Evolutionary conservation across 2,113 vertebrate species (phyloP).

Genomic region (Indicator indicator): DNA sequence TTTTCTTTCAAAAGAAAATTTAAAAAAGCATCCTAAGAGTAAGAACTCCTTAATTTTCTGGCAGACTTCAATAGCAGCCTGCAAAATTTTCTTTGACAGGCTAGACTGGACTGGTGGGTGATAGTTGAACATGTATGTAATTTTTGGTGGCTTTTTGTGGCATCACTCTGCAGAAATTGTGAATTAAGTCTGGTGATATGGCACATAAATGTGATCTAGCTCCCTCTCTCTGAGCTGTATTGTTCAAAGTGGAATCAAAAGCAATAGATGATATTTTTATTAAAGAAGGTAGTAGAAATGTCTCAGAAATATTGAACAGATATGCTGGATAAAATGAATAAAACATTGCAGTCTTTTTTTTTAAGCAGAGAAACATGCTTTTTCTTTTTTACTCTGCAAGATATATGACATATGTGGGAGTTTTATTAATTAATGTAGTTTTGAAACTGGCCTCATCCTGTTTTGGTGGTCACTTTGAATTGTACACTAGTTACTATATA

Average conservation of each 20-base stretch:
- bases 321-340: background rate
- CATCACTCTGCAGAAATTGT: background rate
- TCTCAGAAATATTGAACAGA: background rate
- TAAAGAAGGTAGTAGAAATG: background rate
- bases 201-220: background rate
- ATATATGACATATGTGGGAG: fast-evolving
- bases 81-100: background rate
- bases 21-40: background rate
- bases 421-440: background rate
- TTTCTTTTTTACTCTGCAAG: background rate
- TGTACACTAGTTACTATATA: background rate
- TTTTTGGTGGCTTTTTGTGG: background rate
- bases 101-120: background rate
- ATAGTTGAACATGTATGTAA: background rate
- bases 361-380: background rate
- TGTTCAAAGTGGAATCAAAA: background rate
- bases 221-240: background rate
- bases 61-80: background rate
- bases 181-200: background rate
- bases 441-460: background rate
- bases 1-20: background rate
- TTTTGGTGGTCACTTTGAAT: background rate
- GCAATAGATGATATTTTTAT: background rate
- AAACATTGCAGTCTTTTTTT: background rate
- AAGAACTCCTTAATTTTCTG: background rate